These are phyloP conservation scores for Helleia helle DNA, from an alignment of 2,888 invertebrate genomes.

Conservation along the genomic window DNA sequence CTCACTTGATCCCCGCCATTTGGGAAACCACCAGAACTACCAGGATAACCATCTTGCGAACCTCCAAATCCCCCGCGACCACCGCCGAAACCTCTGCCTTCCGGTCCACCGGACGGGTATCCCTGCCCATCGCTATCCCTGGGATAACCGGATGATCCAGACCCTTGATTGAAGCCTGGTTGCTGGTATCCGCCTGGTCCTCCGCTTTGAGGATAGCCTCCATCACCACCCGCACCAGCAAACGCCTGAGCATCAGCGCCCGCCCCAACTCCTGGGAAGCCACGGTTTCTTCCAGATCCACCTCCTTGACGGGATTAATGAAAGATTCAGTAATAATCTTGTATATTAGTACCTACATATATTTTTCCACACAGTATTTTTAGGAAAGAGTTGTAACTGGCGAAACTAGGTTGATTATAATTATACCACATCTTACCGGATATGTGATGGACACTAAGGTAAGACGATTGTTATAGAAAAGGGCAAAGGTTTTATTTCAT, in stretches of 20 bases:
- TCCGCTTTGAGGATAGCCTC: slow-evolving; percentile 28
- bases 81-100: slow-evolving; percentile 20
- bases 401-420: too few relatives aligned
- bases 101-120: slow-evolving; percentile 14
- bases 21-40: neutral
- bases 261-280: slow-evolving; percentile 28
- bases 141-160: slow-evolving; percentile 4
- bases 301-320: too few relatives aligned
- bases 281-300: slow-evolving; percentile 29
- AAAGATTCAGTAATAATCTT: too few relatives aligned
- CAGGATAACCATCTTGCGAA: neutral
- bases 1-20: slow-evolving; percentile 1
- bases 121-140: slow-evolving; percentile 7
- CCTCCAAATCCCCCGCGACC: slow-evolving; percentile 13
- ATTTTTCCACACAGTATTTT: too few relatives aligned
- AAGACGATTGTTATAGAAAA: too few relatives aligned
- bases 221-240: slow-evolving; percentile 22
- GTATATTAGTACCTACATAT: too few relatives aligned
- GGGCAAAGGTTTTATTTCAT: too few relatives aligned
- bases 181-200: slow-evolving; percentile 25
- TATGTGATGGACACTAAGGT: too few relatives aligned
- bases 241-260: slow-evolving; percentile 25
- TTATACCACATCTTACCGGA: too few relatives aligned
- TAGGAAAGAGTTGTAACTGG: too few relatives aligned
- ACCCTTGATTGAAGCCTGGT: slow-evolving; percentile 16